Evolutionary conservation across 2,888 invertebrate species (phyloP), one percentile per base, ranked within the genome.

Genomic region (Merodon equestris): DNA sequence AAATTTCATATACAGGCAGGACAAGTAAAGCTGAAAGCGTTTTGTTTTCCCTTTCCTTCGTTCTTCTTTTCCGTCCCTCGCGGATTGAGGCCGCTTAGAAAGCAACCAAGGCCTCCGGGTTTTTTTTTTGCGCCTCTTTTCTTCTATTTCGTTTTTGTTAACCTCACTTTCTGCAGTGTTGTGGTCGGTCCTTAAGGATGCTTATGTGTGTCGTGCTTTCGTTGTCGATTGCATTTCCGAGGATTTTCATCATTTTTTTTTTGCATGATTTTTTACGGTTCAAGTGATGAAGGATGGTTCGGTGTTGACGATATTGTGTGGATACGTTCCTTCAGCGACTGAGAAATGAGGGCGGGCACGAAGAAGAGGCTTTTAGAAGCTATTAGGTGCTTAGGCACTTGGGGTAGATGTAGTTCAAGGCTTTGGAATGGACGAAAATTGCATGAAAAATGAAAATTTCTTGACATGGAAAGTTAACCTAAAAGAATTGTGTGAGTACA

Each of bases 181-280:
- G 60, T 36, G 61, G 57, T 73, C 68, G 27, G 7, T 27, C 50
- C 68, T 40, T 61, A 73, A 73, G 73, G 72, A 73, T 63, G 54
- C 61, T 64, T 72, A 38, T 40, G 45, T n/a, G 19, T 58, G 34
- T 27, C 27, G 44, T 73, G 63, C 56, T 50, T 61, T 66, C 48
- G 57, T 63, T 77, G 73, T 68, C 73, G 67, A 77, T 68, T 67
- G 67, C 61, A 73, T 77, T 72, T 72, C 66, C 58, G 58, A 71
- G 64, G 48, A 18, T 50, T 47, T 17, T 58, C 56, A 9, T 9
- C 27, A 42, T 50, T 57, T 34, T 13, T 53, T 38, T 19, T 13
- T 34, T 17, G 36, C 19, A 44, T 66, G 60, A 38, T 56, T 67
- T 63, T 73, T 67, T 14, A 61, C 67, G 67, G 73, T 51, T 77